Evolutionary conservation across 2,113 vertebrate species (phyloP).

Genomic region (Polypterus bichir): DNA sequence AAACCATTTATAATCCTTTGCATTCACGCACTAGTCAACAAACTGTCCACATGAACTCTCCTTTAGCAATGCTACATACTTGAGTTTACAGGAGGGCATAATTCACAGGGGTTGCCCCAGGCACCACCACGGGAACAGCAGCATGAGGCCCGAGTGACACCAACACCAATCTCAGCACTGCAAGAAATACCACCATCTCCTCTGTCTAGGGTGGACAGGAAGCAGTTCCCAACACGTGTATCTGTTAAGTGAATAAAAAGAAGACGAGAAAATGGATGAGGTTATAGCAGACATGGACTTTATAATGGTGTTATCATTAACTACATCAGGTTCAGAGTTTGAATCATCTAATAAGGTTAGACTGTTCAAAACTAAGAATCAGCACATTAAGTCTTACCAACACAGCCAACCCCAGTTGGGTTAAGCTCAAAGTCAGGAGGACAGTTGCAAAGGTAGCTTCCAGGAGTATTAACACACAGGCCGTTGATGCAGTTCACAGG

Average conservation of each 20-base stretch:
- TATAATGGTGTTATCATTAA: too few relatives aligned
- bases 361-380: neutral
- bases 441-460: slow-evolving; percentile 81
- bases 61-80: slow-evolving; percentile 46
- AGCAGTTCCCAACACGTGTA: slow-evolving; percentile 77
- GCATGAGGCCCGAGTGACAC: slow-evolving; percentile 74
- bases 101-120: slow-evolving; percentile 87
- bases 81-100: slow-evolving; percentile 70
- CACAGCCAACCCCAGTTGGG: slow-evolving; percentile 80
- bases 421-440: slow-evolving; percentile 82
- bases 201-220: slow-evolving; percentile 65
- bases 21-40: too few relatives aligned
- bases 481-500: slow-evolving; percentile 87
- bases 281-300: too few relatives aligned
- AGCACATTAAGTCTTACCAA: slow-evolving; percentile 56
- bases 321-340: too few relatives aligned
- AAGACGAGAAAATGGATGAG: too few relatives aligned
- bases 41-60: too few relatives aligned
- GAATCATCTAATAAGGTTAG: neutral
- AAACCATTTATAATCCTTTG: too few relatives aligned
- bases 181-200: slow-evolving; percentile 82
- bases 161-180: slow-evolving; percentile 71
- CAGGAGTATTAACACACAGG: slow-evolving; percentile 77
- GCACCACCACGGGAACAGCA: slow-evolving; percentile 79
- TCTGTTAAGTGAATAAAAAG: slow-evolving; percentile 40